Evolutionary conservation across 2,797 vertebrate species (phyloP).

Genomic region (Paratrypauchen microcephalus): DNA sequence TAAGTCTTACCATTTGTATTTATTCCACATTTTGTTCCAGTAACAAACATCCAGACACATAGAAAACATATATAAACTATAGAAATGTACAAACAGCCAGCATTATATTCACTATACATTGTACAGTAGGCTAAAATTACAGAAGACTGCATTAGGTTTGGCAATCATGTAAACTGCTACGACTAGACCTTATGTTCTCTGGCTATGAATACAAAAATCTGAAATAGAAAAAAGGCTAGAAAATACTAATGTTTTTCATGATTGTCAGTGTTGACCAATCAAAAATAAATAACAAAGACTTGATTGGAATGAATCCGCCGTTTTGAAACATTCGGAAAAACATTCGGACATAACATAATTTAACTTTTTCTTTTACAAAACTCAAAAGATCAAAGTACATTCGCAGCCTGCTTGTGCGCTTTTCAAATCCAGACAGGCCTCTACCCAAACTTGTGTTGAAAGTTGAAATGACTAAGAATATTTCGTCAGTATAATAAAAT

Average conservation of each 20-base stretch:
- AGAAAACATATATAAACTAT: constrained; percentile 57
- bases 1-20: constrained; percentile 37
- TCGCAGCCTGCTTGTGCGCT: constrained; percentile 41
- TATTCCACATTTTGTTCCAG: constrained; percentile 51
- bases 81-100: constrained; percentile 60
- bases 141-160: constrained; percentile 17
- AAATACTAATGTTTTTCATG: constrained; percentile 15
- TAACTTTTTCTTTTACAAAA: constrained; percentile 48
- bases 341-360: constrained; percentile 18
- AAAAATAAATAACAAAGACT: constrained; percentile 73
- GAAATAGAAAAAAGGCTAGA: background rate
- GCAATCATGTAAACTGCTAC: background rate
- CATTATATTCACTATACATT: constrained; percentile 56
- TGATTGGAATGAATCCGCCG: constrained; percentile 51
- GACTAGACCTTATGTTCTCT: background rate
- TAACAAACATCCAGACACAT: constrained; percentile 36
- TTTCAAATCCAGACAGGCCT: constrained; percentile 23
- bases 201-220: constrained; percentile 16
- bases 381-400: constrained; percentile 54
- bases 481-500: constrained; percentile 28
- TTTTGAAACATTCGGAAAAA: constrained; percentile 33
- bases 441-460: constrained; percentile 34
- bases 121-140: constrained; percentile 49
- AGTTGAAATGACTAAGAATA: constrained; percentile 29
- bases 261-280: constrained; percentile 67